phyloP scores from a whole-genome alignment of 2,888 invertebrate species.

The Orthonychiurus folsomi region DNA sequence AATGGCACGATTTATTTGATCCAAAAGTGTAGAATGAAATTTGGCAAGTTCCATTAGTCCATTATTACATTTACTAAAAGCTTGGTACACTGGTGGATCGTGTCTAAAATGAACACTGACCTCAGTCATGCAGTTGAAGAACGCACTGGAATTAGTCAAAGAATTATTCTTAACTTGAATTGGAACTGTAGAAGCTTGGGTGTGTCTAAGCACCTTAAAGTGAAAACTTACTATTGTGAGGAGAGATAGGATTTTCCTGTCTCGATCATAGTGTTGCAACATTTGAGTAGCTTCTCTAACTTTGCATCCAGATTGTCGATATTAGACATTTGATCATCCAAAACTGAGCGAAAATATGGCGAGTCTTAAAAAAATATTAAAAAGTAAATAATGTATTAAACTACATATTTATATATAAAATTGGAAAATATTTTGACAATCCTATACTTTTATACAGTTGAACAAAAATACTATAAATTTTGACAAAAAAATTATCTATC shows the following conservation, averaged over 20 bases:
- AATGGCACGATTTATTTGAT: slow-evolving; percentile 84
- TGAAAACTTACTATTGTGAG: slow-evolving; percentile 70
- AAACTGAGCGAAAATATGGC: slow-evolving; percentile 52
- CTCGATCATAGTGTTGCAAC: slow-evolving; percentile 81
- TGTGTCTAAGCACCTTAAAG: too few relatives aligned
- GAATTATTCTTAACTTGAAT: slow-evolving; percentile 17
- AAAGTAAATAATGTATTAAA: too few relatives aligned
- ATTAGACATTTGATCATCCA: slow-evolving; percentile 78
- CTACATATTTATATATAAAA: too few relatives aligned
- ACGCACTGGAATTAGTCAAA: slow-evolving; percentile 52
- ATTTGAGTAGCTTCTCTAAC: slow-evolving; percentile 75
- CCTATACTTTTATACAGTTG: too few relatives aligned
- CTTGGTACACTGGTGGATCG: slow-evolving; percentile 70
- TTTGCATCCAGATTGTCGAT: slow-evolving; percentile 80
- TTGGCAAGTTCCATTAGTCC: slow-evolving; percentile 86
- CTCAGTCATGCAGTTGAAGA: slow-evolving; percentile 82
- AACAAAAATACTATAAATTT: too few relatives aligned
- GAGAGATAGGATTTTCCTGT: slow-evolving; percentile 83
- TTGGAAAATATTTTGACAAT: too few relatives aligned
- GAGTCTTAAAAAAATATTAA: too few relatives aligned
- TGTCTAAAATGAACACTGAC: slow-evolving; percentile 77
- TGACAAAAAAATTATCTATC: too few relatives aligned
- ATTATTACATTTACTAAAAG: slow-evolving; percentile 66
- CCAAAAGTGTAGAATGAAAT: slow-evolving; percentile 79
- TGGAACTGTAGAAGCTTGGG: too few relatives aligned